phyloP scores from a whole-genome alignment of 2,113 vertebrate genomes.

The Myotis yumanensis region DNA sequence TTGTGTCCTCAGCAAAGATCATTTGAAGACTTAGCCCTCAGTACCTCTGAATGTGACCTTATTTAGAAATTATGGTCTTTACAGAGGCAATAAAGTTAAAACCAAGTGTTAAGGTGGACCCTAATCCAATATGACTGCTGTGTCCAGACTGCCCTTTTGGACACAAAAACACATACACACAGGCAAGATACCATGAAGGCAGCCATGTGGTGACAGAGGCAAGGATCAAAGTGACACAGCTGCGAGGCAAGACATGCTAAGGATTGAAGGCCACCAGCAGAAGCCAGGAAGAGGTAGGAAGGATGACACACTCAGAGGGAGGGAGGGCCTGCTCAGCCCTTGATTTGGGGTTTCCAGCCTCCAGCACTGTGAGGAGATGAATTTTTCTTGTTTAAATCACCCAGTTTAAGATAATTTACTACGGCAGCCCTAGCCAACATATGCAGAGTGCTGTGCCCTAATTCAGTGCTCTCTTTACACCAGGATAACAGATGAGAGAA shows the following conservation, averaged over 20 bases:
- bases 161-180: neutral
- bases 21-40: neutral
- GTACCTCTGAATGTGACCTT: neutral
- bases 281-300: neutral
- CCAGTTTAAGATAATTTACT: neutral
- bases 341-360: neutral
- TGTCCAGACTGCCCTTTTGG: neutral
- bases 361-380: neutral
- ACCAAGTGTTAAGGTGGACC: neutral
- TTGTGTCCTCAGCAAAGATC: neutral
- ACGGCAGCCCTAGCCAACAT: neutral
- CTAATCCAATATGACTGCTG: neutral
- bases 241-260: neutral
- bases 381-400: neutral
- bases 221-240: no score
- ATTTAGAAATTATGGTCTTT: neutral
- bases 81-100: neutral
- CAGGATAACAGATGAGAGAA: accelerated
- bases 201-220: neutral
- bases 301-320: neutral
- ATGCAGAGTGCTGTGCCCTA: neutral
- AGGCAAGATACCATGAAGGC: neutral
- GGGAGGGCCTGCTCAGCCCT: neutral
- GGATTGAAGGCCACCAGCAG: neutral
- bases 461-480: neutral